These are phyloP conservation scores for Sylvilagus bachmani DNA, from an alignment of 2,113 vertebrate genomes.

Conservation along the genomic window DNA sequence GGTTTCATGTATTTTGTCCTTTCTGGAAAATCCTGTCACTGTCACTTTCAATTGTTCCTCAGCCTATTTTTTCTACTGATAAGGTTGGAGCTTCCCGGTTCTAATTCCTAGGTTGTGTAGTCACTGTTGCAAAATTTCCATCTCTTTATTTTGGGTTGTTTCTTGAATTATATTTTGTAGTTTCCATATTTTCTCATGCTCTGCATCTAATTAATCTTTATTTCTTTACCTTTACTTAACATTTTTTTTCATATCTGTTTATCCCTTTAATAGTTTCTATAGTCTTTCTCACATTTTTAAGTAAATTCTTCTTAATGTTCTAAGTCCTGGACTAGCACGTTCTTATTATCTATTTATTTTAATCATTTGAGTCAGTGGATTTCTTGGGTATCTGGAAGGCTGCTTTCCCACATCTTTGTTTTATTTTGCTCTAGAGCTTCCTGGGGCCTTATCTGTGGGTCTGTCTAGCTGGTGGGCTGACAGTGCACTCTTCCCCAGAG, in stretches of 20 bases:
- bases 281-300: conserved; percentile 17
- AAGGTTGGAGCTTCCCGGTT: neutral
- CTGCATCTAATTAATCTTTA: neutral
- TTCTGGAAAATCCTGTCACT: neutral
- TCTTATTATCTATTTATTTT: neutral
- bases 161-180: neutral
- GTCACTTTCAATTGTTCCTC: neutral
- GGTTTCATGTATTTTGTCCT: neutral
- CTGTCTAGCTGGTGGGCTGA: neutral
- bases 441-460: neutral
- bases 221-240: neutral
- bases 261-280: neutral
- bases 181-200: neutral
- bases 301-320: neutral
- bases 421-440: neutral
- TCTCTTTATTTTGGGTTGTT: neutral
- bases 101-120: neutral
- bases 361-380: neutral
- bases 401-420: neutral
- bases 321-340: neutral
- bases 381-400: neutral
- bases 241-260: neutral
- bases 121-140: neutral
- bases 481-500: neutral
- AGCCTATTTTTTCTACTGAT: neutral